phyloP scores from a whole-genome alignment of 2,888 invertebrate genomes.

The Odontothrips loti region DNA sequence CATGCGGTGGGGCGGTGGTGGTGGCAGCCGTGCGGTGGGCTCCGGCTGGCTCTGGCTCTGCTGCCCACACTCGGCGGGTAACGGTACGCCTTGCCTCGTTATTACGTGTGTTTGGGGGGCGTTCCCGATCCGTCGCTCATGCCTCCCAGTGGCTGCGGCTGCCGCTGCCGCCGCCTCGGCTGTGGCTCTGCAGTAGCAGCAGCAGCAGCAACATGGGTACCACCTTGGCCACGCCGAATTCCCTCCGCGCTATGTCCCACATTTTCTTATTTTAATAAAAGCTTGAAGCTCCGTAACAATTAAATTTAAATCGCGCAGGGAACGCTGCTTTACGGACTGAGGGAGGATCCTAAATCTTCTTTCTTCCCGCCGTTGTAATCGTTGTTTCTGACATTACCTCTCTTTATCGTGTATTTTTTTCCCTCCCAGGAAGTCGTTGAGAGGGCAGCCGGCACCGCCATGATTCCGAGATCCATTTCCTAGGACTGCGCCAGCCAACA shows the following conservation, averaged over 20 bases:
- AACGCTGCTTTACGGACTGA: no score
- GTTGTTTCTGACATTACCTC: not conserved
- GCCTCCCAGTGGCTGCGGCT: not conserved
- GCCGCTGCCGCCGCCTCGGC: not conserved
- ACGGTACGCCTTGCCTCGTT: not conserved
- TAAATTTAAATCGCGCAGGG: no score
- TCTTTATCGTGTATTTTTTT: not conserved
- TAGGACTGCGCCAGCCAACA: not conserved
- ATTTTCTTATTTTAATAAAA: not conserved
- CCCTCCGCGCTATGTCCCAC: not conserved
- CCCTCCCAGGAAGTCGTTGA: not conserved
- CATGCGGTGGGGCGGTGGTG: no score
- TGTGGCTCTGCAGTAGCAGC: not conserved
- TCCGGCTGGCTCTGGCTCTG: no score
- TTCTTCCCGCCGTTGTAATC: not conserved
- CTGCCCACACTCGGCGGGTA: not conserved
- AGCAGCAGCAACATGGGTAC: no score
- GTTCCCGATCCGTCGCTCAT: not conserved
- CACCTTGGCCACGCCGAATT: not conserved
- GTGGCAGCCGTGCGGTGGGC: no score
- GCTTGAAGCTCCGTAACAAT: no score
- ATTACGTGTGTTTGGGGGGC: not conserved
- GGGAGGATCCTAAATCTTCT: not conserved
- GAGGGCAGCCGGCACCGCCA: not conserved
- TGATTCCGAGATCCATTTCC: slow-evolving; percentile 1